Conservation (phyloP, 2,797 vertebrate species). For the Siniperca undulata region DNA sequence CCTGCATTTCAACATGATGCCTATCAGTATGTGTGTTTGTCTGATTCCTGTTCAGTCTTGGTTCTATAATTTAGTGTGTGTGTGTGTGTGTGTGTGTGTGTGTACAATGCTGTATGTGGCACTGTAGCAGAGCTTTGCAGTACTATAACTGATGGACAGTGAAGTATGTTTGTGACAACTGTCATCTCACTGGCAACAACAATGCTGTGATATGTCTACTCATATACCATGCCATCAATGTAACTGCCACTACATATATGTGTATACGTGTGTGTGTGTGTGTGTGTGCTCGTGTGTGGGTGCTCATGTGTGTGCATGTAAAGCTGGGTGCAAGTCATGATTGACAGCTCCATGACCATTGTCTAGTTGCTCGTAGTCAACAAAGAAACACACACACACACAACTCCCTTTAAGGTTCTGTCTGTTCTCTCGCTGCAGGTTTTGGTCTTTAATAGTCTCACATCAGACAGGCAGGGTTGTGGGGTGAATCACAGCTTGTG, state of each 20-base stretch:
- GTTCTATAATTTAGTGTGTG: background rate
- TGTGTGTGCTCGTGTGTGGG: background rate
- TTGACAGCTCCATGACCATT: constrained; percentile 46
- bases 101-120: background rate
- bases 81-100: background rate
- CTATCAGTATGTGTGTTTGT: background rate
- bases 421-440: constrained; percentile 37
- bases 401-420: constrained; percentile 7
- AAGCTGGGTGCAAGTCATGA: background rate
- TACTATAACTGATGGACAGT: constrained; percentile 21
- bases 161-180: constrained; percentile 39
- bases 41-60: background rate
- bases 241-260: background rate
- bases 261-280: background rate
- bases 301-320: background rate
- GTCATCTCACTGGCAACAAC: constrained; percentile 28
- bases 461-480: constrained; percentile 46
- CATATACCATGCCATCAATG: constrained; percentile 8
- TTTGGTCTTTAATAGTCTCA: constrained; percentile 37
- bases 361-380: constrained; percentile 31
- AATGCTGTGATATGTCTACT: constrained; percentile 23
- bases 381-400: constrained; percentile 8
- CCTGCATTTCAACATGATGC: background rate
- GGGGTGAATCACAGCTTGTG: constrained; percentile 51
- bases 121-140: constrained; percentile 5